A percentile compares a stretch with the other conserved stretches of the same genome.
Conservation (phyloP, 2,113 vertebrate genomes). For the Gymnarchus niloticus region DNA sequence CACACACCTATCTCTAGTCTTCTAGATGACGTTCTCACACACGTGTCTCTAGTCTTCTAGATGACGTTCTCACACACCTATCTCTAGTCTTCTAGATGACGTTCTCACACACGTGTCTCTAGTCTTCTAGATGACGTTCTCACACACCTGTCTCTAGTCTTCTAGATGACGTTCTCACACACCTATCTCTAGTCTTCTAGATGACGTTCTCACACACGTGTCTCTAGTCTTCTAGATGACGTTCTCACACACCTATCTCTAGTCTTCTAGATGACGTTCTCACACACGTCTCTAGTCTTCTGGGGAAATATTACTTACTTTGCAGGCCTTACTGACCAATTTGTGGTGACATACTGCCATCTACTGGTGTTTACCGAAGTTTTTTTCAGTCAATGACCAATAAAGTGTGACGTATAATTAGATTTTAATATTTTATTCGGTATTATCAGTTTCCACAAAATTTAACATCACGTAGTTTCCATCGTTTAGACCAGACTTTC, state of each 20-base stretch:
- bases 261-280: background rate
- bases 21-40: too few relatives aligned
- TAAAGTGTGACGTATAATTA: background rate
- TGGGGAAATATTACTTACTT: background rate
- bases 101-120: too few relatives aligned
- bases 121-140: too few relatives aligned
- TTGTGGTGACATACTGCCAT: constrained; percentile 14
- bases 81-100: too few relatives aligned
- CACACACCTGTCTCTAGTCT: too few relatives aligned
- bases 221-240: background rate
- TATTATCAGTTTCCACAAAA: background rate
- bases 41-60: too few relatives aligned
- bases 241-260: background rate
- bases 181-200: too few relatives aligned
- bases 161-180: too few relatives aligned
- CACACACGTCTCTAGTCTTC: background rate
- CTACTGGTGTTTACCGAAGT: background rate
- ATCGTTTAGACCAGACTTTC: too few relatives aligned
- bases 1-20: too few relatives aligned
- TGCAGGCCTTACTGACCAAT: background rate
- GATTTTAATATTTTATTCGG: background rate
- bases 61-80: too few relatives aligned
- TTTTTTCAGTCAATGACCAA: background rate
- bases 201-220: too few relatives aligned
- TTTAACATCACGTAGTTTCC: background rate